phyloP scores from a whole-genome alignment of 2,888 invertebrate genomes.

The Mellilla xanthometata region DNA sequence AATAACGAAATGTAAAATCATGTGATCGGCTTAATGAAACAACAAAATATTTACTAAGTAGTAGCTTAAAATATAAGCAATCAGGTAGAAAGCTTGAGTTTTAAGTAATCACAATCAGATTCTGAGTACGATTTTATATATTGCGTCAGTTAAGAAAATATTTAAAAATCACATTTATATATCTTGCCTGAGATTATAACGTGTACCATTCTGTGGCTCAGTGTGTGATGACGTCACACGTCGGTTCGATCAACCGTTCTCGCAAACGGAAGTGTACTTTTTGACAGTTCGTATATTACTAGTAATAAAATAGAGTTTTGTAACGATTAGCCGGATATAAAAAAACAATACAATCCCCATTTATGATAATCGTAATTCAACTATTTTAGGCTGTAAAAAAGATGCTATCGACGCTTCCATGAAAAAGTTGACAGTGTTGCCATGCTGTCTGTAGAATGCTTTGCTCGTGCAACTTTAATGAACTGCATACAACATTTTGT shows the following conservation, averaged over 20 bases:
- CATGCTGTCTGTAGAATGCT: conserved; percentile 26
- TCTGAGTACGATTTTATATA: no score
- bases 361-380: conserved; percentile 23
- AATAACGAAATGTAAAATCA: no score
- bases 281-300: conserved; percentile 26
- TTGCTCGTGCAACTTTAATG: conserved; percentile 31
- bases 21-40: no score
- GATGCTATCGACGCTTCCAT: conserved; percentile 18
- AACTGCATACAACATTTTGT: conserved; percentile 34
- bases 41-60: no score
- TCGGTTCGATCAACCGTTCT: conserved; percentile 17
- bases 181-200: no score
- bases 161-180: no score
- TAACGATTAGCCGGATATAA: conserved; percentile 25
- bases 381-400: conserved; percentile 16
- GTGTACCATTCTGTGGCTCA: no score
- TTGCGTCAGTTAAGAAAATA: no score
- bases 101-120: no score
- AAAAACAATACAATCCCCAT: conserved; percentile 12
- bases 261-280: conserved; percentile 23
- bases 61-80: no score
- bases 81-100: no score
- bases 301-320: conserved; percentile 30
- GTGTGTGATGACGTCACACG: no score
- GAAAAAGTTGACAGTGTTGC: conserved; percentile 18